These are phyloP conservation scores for Phalangium opilio DNA, from an alignment of 2,888 invertebrate species.

Conservation along the genomic window DNA sequence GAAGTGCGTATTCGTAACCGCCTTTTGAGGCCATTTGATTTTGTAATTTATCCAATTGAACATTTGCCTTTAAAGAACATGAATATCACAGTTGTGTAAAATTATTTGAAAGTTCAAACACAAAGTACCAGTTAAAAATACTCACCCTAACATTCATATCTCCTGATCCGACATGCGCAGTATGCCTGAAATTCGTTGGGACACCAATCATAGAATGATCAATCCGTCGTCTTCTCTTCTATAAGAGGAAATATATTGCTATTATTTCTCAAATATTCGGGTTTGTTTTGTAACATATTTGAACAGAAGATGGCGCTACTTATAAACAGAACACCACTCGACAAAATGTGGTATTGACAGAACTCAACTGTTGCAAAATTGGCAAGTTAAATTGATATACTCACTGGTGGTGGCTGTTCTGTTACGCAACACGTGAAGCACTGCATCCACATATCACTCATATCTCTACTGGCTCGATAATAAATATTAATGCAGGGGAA, in stretches of 20 bases:
- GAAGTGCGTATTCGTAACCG: slow-evolving; percentile 59
- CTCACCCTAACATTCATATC: slow-evolving; percentile 50
- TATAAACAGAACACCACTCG: neutral
- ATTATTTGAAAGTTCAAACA: no score
- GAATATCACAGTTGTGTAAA: no score
- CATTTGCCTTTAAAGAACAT: no score
- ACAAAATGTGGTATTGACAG: neutral
- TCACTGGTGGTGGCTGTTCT: slow-evolving; percentile 47
- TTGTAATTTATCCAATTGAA: slow-evolving; percentile 56
- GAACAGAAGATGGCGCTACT: neutral
- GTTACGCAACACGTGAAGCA: slow-evolving; percentile 82
- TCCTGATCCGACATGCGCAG: slow-evolving; percentile 75
- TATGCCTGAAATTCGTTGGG: slow-evolving; percentile 91
- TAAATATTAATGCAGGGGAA: no score
- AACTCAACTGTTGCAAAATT: no score
- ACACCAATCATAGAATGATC: slow-evolving; percentile 83
- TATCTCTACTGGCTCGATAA: no score
- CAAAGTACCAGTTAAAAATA: neutral
- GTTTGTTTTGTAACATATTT: no score
- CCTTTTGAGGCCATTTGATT: slow-evolving; percentile 94
- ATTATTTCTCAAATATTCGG: no score
- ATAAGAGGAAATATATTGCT: no score
- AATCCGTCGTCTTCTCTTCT: slow-evolving; percentile 32
- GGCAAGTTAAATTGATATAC: slow-evolving; percentile 5
- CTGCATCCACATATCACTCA: slow-evolving; percentile 65